Evolutionary conservation across 1,140 invertebrate species (phyloP).

Genomic region (Polypedilum vanderplanki): DNA sequence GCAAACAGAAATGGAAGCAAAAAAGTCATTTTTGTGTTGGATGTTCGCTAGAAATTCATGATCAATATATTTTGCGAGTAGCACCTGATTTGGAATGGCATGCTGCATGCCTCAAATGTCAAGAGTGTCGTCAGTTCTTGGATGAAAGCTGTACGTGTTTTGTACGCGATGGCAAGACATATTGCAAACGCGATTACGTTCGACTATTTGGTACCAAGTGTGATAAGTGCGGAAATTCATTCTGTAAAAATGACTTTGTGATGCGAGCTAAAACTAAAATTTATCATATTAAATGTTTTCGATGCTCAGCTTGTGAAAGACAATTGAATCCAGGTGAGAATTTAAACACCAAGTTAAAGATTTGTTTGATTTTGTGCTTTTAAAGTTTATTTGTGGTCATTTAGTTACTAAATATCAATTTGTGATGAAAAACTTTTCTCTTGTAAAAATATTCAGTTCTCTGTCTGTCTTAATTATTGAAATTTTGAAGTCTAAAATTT

Average conservation of each 20-base stretch:
- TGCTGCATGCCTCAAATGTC: constrained; percentile 93
- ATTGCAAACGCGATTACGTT: constrained; percentile 96
- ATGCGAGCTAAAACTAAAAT: constrained; percentile 96
- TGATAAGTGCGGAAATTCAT: constrained; percentile 86
- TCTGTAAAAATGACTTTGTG: constrained; percentile 95
- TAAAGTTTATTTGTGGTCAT: too few species aligned
- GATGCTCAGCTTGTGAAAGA: constrained; percentile 86
- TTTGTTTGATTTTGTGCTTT: too few species aligned
- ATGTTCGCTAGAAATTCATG: constrained; percentile 93
- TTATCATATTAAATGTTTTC: constrained; percentile 97
- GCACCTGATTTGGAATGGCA: constrained; percentile 98
- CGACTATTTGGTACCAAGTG: constrained; percentile 93
- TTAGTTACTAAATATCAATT: too few species aligned
- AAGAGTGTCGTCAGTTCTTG: constrained; percentile 92
- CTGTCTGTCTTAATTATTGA: too few species aligned
- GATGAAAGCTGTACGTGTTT: constrained; percentile 98
- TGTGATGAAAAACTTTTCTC: too few species aligned
- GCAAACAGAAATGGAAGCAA: constrained; percentile 67
- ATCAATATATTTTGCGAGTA: constrained; percentile 95
- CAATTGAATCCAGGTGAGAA: constrained; percentile 69
- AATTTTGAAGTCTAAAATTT: too few species aligned
- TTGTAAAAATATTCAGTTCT: too few species aligned
- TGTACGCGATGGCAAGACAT: constrained; percentile 94
- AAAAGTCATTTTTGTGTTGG: constrained; percentile 84
- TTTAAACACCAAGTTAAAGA: too few species aligned